Percentiles rank a stretch among this genome's conserved stretches.
Evolutionary conservation across 30 jellyfish, hydroid and myxozoan species (phyloP).

Genomic region (Mastigias papua): DNA sequence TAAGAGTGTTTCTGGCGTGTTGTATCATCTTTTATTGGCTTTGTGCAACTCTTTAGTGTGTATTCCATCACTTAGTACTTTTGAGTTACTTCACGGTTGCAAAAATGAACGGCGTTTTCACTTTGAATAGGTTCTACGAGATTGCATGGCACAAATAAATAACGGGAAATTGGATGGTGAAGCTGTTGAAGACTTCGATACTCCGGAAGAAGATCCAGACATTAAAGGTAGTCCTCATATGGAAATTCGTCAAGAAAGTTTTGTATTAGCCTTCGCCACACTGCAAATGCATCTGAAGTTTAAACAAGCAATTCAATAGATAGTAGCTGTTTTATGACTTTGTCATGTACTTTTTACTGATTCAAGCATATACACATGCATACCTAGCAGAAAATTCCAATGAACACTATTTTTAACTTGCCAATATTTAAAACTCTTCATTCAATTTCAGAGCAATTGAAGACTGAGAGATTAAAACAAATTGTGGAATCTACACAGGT

Average conservation of each 20-base stretch:
- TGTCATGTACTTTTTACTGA: too few species aligned
- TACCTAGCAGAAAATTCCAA: neutral
- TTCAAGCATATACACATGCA: too few species aligned
- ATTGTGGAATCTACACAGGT: constrained; percentile 67
- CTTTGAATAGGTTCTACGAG: constrained; percentile 54
- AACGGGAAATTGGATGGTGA: constrained; percentile 76
- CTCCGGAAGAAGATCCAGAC: constrained; percentile 82
- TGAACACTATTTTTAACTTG: neutral
- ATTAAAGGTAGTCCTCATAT: constrained; percentile 49
- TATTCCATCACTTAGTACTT: too few species aligned
- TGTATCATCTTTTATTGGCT: too few species aligned
- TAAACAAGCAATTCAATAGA: too few species aligned
- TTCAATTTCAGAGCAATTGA: constrained; percentile 46
- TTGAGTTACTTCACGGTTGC: too few species aligned
- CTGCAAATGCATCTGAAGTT: too few species aligned
- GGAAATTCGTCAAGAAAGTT: neutral
- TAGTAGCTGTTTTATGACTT: too few species aligned
- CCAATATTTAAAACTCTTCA: neutral
- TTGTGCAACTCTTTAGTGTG: too few species aligned
- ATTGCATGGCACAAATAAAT: constrained; percentile 68
- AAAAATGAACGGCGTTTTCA: neutral
- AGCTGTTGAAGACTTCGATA: constrained; percentile 62
- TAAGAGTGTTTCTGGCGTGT: too few species aligned
- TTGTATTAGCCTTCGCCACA: too few species aligned
- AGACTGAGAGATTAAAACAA: constrained; percentile 66